Evolutionary conservation across 2,888 invertebrate genomes (phyloP), one percentile per base, ranked within the genome.

Genomic region (Marasmarcha lunaedactyla): DNA sequence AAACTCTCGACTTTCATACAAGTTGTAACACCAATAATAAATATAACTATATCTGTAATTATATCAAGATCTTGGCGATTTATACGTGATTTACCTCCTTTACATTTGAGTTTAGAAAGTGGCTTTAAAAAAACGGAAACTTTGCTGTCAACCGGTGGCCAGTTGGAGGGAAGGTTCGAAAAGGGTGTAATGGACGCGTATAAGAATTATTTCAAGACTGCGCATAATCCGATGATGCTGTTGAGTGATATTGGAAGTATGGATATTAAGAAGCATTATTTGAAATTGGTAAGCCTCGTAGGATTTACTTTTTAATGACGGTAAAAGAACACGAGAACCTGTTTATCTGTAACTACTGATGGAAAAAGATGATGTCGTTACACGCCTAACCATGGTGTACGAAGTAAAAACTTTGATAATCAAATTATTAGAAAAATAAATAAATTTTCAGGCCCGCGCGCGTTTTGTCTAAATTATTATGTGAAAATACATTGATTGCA

Each of bases 11-110:
- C 74, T 1, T 46, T 74, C 3, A 79, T 83, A 63, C 83, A 83
- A 47, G 72, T 81, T 33, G 50, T 77, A 4, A 72, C 77, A 5
- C 81, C 83, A 1, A 65, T 83, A 20, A 69, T 83, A 42, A 83
- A 83, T 39, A 83, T 83, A 15, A 57, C 65, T 1, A 52, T 83
- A 53, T 78, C 83, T 4, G 79, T 83, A 20, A 42, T 71, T 7
- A 77, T 83, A 47, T 57, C 79, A 1, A 61, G 79, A 40, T 78
- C 81, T 9, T 83, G 83, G 83, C 71, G 71, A 45, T 83, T 83
- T 41, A 57, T 83, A 36, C 63, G 70, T 0, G 84, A 88, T 47
- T 67, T 91, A n/a, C 89, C 90, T 0, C 72, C 89, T 0, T 63
- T 90, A 43, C 61, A 63, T 0, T 71, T 91, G 14, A 78, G 76